Percentiles rank a stretch among this genome's conserved stretches.
Conservation (phyloP, 2,888 invertebrate genomes). For the Erebia ligea region DNA sequence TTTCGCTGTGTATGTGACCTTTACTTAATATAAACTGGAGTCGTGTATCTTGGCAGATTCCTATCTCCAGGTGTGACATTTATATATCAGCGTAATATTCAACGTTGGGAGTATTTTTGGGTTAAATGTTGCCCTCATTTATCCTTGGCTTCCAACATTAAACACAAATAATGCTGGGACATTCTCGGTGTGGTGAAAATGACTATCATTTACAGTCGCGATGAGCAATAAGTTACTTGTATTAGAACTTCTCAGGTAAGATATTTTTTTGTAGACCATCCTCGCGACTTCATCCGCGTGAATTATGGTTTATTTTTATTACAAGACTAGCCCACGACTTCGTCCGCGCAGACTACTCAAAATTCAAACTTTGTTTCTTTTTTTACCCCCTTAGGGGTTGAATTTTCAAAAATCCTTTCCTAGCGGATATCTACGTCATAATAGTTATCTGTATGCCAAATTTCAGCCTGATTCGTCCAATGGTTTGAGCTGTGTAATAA, state of each 20-base stretch:
- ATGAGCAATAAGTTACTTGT: constrained; percentile 11
- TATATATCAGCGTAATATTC: constrained; percentile 13
- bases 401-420: too few relatives aligned
- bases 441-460: too few relatives aligned
- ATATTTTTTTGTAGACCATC: too few relatives aligned
- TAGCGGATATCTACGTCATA: too few relatives aligned
- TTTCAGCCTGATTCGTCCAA: too few relatives aligned
- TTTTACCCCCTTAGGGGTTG: too few relatives aligned
- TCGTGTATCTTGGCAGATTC: constrained; percentile 3
- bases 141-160: constrained; percentile 11
- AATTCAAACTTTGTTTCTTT: too few relatives aligned
- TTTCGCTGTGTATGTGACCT: not conserved
- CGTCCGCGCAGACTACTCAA: too few relatives aligned
- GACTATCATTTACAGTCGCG: constrained; percentile 11
- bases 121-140: constrained; percentile 18
- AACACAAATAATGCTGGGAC: constrained; percentile 14
- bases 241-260: not conserved
- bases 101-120: constrained; percentile 8
- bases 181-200: constrained; percentile 16
- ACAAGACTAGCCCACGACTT: too few relatives aligned
- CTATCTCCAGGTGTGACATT: constrained; percentile 6
- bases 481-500: too few relatives aligned
- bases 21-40: not conserved
- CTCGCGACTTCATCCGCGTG: too few relatives aligned
- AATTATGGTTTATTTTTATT: too few relatives aligned